These are phyloP conservation scores for Amazona vittata DNA, from an alignment of 2,113 vertebrate species.

Conservation along the genomic window DNA sequence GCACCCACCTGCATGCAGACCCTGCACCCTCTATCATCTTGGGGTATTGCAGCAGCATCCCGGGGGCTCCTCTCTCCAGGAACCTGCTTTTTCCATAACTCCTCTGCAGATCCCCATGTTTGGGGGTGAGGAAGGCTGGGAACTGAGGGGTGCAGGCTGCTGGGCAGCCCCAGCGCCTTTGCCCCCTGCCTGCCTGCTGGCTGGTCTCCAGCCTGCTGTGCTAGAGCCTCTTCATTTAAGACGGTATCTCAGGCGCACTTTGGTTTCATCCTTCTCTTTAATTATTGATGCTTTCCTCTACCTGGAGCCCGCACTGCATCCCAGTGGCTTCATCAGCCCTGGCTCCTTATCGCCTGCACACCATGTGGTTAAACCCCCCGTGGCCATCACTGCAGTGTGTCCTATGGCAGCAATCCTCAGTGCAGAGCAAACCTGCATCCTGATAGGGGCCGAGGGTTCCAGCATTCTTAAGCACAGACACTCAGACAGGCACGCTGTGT, in stretches of 20 bases:
- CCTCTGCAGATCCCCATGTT: not conserved
- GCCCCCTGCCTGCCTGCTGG: not conserved
- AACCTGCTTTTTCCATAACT: not conserved
- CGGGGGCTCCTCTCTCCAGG: not conserved
- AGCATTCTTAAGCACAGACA: not conserved
- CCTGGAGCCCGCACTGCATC: not conserved
- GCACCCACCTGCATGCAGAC: accelerated
- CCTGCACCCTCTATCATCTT: not conserved
- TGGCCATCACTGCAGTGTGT: accelerated
- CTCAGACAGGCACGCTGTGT: not conserved
- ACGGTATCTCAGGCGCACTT: not conserved
- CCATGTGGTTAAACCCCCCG: accelerated
- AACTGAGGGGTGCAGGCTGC: accelerated
- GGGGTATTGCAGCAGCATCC: not conserved
- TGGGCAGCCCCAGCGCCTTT: accelerated
- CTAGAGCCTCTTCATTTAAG: not conserved
- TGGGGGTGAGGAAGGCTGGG: not conserved
- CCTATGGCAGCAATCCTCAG: not conserved
- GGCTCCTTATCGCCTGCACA: accelerated
- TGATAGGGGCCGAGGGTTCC: not conserved
- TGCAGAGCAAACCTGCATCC: not conserved
- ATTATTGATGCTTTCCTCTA: not conserved
- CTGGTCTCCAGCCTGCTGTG: not conserved
- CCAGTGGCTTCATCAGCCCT: not conserved
- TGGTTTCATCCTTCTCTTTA: conserved; percentile 31